A percentile compares a stretch with the other conserved stretches of the same genome.
These are phyloP conservation scores for Crocallis elinguaria DNA, from an alignment of 2,888 invertebrate species.

Conservation along the genomic window DNA sequence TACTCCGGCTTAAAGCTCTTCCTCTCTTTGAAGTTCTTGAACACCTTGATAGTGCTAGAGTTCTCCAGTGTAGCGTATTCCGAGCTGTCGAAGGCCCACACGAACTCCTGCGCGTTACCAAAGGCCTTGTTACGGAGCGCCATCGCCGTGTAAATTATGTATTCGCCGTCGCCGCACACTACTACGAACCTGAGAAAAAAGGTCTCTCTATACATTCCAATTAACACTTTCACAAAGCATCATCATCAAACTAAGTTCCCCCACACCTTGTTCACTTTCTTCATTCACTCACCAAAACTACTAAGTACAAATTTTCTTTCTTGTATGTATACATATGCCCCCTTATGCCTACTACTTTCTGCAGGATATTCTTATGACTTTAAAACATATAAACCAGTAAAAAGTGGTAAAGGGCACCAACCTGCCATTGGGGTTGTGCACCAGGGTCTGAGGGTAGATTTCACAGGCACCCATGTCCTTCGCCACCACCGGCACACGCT, in stretches of 20 bases:
- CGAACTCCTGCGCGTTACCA: slow-evolving; percentile 7
- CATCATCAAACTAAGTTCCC: too few relatives aligned
- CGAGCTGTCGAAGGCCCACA: background rate
- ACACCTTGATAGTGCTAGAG: background rate
- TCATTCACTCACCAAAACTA: too few relatives aligned
- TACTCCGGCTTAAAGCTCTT: background rate
- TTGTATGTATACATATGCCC: too few relatives aligned
- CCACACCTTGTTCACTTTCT: too few relatives aligned
- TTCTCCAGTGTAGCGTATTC: slow-evolving; percentile 2
- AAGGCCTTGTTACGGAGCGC: slow-evolving; percentile 82
- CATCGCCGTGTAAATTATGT: slow-evolving; percentile 99
- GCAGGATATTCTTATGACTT: too few relatives aligned
- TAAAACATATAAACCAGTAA: too few relatives aligned
- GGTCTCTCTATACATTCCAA: background rate
- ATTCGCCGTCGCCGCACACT: slow-evolving; percentile 99
- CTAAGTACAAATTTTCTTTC: too few relatives aligned
- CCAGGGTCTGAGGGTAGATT: background rate
- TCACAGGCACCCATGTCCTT: slow-evolving; percentile 2
- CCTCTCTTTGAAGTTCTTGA: slow-evolving; percentile 5
- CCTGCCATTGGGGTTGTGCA: slow-evolving; percentile 97
- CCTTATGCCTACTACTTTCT: too few relatives aligned
- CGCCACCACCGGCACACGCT: background rate
- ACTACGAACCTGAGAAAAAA: slow-evolving; percentile 86
- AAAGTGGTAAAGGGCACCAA: background rate
- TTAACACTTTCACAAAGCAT: background rate